Evolutionary conservation across 2,888 invertebrate species (phyloP).

Genomic region (Cryptophagus acutangulus): DNA sequence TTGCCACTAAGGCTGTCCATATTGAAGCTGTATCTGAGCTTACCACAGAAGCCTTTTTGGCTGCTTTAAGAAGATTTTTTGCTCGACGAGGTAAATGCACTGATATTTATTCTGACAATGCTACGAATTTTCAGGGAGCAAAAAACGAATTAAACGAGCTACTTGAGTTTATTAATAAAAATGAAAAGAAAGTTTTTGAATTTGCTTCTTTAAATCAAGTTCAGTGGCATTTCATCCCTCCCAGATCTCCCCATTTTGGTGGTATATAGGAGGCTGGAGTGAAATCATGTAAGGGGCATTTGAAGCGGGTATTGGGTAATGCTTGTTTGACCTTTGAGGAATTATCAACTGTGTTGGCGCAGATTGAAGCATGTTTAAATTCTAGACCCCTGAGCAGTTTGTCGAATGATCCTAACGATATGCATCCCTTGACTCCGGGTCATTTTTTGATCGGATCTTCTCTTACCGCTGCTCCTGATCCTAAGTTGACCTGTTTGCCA

Average conservation of each 20-base stretch:
- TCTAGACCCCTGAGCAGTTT: background rate
- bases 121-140: constrained; percentile 14
- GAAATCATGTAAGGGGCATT: background rate
- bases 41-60: constrained; percentile 10
- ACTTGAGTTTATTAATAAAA: background rate
- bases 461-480: no score
- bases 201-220: background rate
- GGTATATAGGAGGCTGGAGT: constrained; percentile 1
- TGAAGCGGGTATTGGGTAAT: background rate
- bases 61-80: constrained; percentile 11
- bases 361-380: background rate
- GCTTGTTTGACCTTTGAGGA: background rate
- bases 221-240: background rate
- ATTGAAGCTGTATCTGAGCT: constrained; percentile 12
- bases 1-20: constrained; percentile 13
- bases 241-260: background rate
- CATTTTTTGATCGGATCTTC: background rate
- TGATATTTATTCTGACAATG: constrained; percentile 10
- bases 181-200: background rate
- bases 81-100: constrained; percentile 8
- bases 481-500: no score
- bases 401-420: background rate
- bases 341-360: background rate
- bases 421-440: background rate
- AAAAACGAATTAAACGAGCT: background rate